Conservation (phyloP, 1,140 invertebrate species). For the Calephelis nemesis region DNA sequence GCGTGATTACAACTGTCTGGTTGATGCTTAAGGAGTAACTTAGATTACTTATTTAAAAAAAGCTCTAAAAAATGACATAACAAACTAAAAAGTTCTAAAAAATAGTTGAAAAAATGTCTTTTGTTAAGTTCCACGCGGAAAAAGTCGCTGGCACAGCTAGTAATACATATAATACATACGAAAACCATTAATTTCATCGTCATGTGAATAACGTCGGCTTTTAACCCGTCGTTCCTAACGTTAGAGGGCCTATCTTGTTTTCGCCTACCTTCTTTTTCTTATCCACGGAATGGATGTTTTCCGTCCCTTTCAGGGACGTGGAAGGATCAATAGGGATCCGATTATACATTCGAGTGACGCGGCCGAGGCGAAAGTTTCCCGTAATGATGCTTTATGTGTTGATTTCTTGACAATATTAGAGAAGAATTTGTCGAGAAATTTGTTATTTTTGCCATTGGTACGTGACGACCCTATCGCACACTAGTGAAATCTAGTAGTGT, state of each 20-base stretch:
- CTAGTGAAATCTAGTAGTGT: too few species aligned
- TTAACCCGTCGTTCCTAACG: background rate
- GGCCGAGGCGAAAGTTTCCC: constrained; percentile 26
- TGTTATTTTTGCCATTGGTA: too few species aligned
- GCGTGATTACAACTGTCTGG: too few species aligned
- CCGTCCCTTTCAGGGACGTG: constrained; percentile 27
- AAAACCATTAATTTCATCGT: background rate
- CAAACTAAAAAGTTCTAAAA: too few species aligned
- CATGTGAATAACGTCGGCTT: background rate
- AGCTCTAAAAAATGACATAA: too few species aligned
- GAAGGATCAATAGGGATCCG: constrained; percentile 46
- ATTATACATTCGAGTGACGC: constrained; percentile 44
- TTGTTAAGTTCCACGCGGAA: too few species aligned
- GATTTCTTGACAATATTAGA: background rate
- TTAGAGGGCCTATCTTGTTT: constrained; percentile 1
- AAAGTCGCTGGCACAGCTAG: too few species aligned
- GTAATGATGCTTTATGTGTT: constrained; percentile 34
- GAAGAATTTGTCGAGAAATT: too few species aligned
- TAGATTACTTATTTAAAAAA: too few species aligned
- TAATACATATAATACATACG: background rate
- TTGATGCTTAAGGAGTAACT: too few species aligned
- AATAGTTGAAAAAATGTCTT: too few species aligned
- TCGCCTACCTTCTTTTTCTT: constrained; percentile 24
- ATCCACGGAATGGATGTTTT: constrained; percentile 8
- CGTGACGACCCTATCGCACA: too few species aligned